Base-by-base conservation (phyloP, 2,113 vertebrate genomes). In the Scartelaos histophorus region DNA sequence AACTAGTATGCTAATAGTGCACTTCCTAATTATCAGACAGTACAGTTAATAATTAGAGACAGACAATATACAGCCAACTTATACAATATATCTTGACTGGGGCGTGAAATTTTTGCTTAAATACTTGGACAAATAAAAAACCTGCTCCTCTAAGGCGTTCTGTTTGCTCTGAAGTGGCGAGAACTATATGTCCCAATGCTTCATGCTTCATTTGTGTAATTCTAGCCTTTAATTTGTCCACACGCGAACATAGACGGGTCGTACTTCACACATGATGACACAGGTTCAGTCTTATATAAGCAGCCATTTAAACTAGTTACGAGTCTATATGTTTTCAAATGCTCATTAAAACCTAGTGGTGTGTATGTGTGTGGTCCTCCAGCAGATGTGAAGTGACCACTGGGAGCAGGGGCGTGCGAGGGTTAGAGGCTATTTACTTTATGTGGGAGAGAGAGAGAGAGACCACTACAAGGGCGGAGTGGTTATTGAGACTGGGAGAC, bases 341-440 rank as follows among this genome's bases (percentile, higher is more conserved):
- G 61, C 60, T 64, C 61, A 64, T 64, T n/a, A 38, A 64, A 64
- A 38, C 3, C 11, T 25, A 7, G 56, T 38, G 19, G 60, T 58
- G 34, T 12, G 29, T 58, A 22, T 82, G 84, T 85, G 90, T 90
- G 90, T 89, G 89, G 89, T 89, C 89, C 84, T 80, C 64, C 82
- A 85, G 82, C 88, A 89, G 85, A 91, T 91, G 90, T 74, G 17
- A 65, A 45, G 56, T 89, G 82, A 88, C 85, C 89, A 90, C 85
- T 80, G 70, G 12, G 29, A 66, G 46, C 78, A 76, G 56, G 67
- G 82, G 56, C 13, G 56, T 58, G 13, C 38, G 10, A 43, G 56
- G 56, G 56, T 58, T 76, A 56, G 68, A 70, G 69, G 86, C 53
- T 83, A 76, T 86, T 89, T 89, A 79, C 67, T 82, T 75, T 7